Evolutionary conservation across 1,140 invertebrate species (phyloP), one percentile per base, ranked within the genome.

Genomic region (Asbolus verrucosus): DNA sequence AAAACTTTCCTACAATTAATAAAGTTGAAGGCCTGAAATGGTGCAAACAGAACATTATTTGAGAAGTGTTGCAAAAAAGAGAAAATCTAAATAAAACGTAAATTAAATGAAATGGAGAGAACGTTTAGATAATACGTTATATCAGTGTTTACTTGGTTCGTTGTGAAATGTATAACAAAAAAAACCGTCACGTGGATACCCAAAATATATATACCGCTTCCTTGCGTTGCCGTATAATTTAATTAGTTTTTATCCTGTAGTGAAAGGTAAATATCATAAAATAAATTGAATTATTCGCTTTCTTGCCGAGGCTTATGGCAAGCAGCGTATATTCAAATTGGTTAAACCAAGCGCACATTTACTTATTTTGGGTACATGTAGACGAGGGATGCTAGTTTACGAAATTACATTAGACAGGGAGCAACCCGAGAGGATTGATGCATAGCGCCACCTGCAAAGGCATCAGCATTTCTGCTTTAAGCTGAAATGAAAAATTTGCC

Each of bases 321-420:
- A 19, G 11, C 16, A 18, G 19, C 19, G 1, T 54, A 54, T 39
- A 63, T 63, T 63, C 61, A 63, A 63, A 63, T 63, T 39, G 33
- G 61, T 63, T 39, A 39, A 63, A 63, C 61, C 61, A 63, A 63
- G 61, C 61, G 30, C 21, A 39, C 39, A 63, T 63, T 63, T 63
- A 41, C 33, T 63, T 63, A 27, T 36, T 19, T 24, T 63, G 19
- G 39, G 39, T 54, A 21, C 41, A 39, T n/a, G 39, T 41, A 41
- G 39, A 63, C 61, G 41, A 41, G 33, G 61, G 61, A 63, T 63
- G 61, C 33, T 63, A 63, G 33, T 63, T 63, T 63, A 63, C 33
- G n/a, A 63, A 39, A 63, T 38, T 39, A 62, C 33, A 63, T 63
- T 63, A 63, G 13, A 39, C 36, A 19, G 30, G 59, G 30, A 38